phyloP scores from a whole-genome alignment of 2,113 vertebrate genomes.

The Tringa solitaria region DNA sequence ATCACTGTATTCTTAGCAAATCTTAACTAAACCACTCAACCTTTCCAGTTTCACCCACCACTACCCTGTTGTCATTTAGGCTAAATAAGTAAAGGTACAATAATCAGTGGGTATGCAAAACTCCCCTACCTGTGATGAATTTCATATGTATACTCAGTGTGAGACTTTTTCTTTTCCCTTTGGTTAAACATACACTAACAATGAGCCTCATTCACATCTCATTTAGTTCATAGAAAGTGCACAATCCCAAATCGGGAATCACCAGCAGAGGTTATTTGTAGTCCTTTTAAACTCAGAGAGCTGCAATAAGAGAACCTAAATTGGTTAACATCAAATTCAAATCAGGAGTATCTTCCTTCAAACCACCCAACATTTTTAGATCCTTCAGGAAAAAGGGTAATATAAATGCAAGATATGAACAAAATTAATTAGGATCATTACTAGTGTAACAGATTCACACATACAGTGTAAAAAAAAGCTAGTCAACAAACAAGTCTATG shows the following conservation, averaged over 20 bases:
- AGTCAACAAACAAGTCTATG: neutral
- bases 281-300: neutral
- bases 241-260: rapidly evolving
- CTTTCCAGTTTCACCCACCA: neutral
- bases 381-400: neutral
- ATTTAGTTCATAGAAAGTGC: neutral
- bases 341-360: neutral
- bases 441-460: neutral
- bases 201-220: neutral
- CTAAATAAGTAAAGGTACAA: neutral
- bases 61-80: neutral
- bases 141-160: neutral
- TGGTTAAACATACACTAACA: neutral
- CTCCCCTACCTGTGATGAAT: neutral
- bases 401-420: neutral
- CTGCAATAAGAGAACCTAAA: neutral
- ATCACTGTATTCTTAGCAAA: neutral
- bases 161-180: neutral
- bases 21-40: neutral
- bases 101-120: neutral
- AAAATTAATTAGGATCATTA: neutral
- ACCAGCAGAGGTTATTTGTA: neutral
- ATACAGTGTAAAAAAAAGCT: neutral
- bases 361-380: neutral
- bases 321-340: neutral